These are phyloP conservation scores for Drosophila austrosaltans DNA, from an alignment of 2,888 invertebrate genomes.

Conservation along the genomic window DNA sequence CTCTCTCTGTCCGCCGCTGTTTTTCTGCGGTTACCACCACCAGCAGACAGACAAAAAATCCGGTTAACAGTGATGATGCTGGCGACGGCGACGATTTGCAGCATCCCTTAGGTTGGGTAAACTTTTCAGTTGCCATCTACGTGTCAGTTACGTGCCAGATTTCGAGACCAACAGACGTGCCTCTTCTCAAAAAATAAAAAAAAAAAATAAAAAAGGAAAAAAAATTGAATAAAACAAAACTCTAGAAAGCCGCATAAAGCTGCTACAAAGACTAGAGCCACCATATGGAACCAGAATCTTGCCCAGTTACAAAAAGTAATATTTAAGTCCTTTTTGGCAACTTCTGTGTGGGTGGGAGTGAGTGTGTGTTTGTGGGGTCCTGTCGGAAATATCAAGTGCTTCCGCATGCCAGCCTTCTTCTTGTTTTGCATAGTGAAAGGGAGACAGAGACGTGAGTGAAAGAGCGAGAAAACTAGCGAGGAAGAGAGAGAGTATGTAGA, in stretches of 20 bases:
- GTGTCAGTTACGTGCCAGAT: conserved; percentile 72
- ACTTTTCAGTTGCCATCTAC: conserved; percentile 49
- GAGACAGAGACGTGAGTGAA: not conserved
- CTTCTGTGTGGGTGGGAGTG: conserved; percentile 24
- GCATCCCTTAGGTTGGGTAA: conserved; percentile 61
- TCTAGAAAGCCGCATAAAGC: conserved; percentile 37
- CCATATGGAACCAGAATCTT: conserved; percentile 63
- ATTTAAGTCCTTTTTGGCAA: conserved; percentile 25
- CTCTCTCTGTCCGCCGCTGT: conserved; percentile 16
- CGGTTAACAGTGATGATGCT: conserved; percentile 46
- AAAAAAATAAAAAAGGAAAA: not conserved
- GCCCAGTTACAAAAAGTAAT: conserved; percentile 59
- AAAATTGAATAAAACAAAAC: not conserved
- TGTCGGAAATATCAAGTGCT: conserved; percentile 74
- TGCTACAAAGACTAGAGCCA: conserved; percentile 37
- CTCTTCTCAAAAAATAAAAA: conserved; percentile 20
- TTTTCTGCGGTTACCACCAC: conserved; percentile 18
- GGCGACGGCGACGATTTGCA: conserved; percentile 46
- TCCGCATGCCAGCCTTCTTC: conserved; percentile 47
- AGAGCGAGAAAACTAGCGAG: not conserved
- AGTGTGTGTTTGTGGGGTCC: conserved; percentile 25
- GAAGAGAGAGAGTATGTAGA: not conserved
- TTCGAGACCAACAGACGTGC: conserved; percentile 65
- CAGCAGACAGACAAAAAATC: conserved; percentile 48
- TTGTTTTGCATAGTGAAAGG: not conserved